Conservation (phyloP, 1,140 invertebrate species). For the Hylaeus anthracinus region DNA sequence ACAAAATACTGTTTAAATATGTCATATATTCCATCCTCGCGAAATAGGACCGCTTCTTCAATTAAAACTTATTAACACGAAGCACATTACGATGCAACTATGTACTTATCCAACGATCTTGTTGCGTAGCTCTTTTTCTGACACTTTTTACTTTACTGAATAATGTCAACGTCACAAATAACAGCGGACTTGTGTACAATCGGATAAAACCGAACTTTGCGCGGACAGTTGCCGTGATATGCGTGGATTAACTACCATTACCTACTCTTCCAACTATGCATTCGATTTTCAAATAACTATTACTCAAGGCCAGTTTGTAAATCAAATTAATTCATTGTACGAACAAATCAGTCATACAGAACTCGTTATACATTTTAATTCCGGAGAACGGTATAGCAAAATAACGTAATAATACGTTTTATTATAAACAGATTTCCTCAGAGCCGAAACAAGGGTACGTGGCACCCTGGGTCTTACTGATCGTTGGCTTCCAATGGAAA, state of each 20-base stretch:
- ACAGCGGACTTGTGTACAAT: conserved; percentile 4
- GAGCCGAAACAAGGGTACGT: too few relatives aligned
- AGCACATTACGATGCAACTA: conserved; percentile 10
- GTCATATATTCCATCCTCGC: conserved; percentile 40
- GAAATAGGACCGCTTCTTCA: neutral
- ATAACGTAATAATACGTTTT: neutral
- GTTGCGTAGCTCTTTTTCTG: neutral
- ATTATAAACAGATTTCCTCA: neutral
- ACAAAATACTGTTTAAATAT: conserved; percentile 10
- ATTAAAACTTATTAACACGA: conserved; percentile 11
- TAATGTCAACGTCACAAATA: conserved; percentile 38
- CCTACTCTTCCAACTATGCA: neutral
- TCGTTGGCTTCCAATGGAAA: too few relatives aligned
- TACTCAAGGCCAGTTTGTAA: neutral
- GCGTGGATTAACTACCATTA: neutral
- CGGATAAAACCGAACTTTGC: conserved; percentile 36
- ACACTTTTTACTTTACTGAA: conserved; percentile 8
- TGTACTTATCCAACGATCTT: neutral
- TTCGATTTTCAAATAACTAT: conserved; percentile 1
- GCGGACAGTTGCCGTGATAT: conserved; percentile 9
- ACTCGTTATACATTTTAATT: neutral
- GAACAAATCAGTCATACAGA: neutral
- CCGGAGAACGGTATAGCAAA: neutral
- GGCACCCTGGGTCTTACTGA: too few relatives aligned
- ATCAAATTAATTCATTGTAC: neutral